Conservation (phyloP, 1,140 invertebrate species). For the Diuraphis noxia region DNA sequence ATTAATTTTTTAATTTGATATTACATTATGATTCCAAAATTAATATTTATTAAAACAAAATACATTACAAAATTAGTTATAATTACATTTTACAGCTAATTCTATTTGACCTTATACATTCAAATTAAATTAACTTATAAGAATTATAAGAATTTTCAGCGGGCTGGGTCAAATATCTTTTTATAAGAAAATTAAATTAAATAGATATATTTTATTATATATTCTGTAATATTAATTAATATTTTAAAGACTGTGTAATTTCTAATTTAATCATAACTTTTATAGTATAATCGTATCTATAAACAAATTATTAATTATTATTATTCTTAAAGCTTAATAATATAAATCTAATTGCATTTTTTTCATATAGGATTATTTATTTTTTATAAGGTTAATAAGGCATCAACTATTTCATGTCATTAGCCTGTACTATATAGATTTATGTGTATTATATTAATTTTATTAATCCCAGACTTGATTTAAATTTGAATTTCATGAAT, state of each 20-base stretch:
- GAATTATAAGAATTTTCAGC: neutral
- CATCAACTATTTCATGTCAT: too few species aligned
- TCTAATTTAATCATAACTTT: neutral
- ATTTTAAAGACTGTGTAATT: neutral
- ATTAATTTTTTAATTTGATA: neutral
- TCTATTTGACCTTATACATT: neutral
- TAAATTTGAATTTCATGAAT: slow-evolving; percentile 16
- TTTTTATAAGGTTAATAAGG: too few species aligned
- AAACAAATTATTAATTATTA: slow-evolving; percentile 23
- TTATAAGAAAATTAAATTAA: neutral
- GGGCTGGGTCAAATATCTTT: neutral
- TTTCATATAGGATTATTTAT: too few species aligned
- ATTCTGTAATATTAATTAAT: neutral
- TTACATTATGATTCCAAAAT: neutral
- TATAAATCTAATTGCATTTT: too few species aligned
- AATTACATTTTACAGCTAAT: neutral
- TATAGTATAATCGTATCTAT: neutral
- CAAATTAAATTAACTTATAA: neutral
- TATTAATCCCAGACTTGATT: neutral
- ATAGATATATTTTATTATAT: neutral
- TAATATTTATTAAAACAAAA: neutral
- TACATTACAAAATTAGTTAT: neutral
- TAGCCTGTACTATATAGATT: too few species aligned
- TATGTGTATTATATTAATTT: neutral
- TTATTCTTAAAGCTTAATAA: neutral